Evolutionary conservation across 2,888 invertebrate genomes (phyloP), one percentile per base, ranked within the genome.

Genomic region (Leptinotarsa tumamoca): DNA sequence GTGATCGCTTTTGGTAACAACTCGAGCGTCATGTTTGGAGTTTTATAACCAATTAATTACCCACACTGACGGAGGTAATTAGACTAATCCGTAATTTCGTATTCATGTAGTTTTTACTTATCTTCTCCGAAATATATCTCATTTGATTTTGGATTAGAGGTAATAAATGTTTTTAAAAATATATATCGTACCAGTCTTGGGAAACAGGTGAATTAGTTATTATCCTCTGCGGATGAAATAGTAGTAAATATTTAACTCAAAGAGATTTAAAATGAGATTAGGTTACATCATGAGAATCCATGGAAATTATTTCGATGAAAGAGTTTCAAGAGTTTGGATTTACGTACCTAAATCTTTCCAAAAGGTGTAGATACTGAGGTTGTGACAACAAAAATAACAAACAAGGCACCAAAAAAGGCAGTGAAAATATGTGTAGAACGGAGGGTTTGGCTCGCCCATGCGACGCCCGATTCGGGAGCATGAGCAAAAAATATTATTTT

Each of bases 201-300:
- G 33, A 63, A 63, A 63, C 33, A 63, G 43, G 43, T 43, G 63
- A 63, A 63, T 63, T 33, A 33, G 43, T 63, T 63, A 43, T 63
- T 43, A 33, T 63, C 63, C n/a, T 27, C 27, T 61, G 15, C 15
- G 43, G 33, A 33, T 27, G 63, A 63, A 10, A 63, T 63, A 15
- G 5, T 43, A 10, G 63, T 63, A 63, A 63, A 63, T 63, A 63
- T 63, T 63, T 63, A 13, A 63, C 17, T 43, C 10, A 63, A 18
- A 63, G 33, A 17, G n/a, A n/a, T n/a, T 63, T 33, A n/a, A 27
- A 43, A 27, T 17, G 33, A 63, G 63, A 27, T 63, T 63, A 43
- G 17, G 43, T 43, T 58, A 13, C 58, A 58, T 58, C 21, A 33
- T n/a, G 27, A 17, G 10, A 63, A 63, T 63, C 63, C 63, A 43